Percentiles rank a stretch among this genome's conserved stretches.
These are phyloP conservation scores for Exocentrus adspersus DNA, from an alignment of 2,888 invertebrate species.

Conservation along the genomic window DNA sequence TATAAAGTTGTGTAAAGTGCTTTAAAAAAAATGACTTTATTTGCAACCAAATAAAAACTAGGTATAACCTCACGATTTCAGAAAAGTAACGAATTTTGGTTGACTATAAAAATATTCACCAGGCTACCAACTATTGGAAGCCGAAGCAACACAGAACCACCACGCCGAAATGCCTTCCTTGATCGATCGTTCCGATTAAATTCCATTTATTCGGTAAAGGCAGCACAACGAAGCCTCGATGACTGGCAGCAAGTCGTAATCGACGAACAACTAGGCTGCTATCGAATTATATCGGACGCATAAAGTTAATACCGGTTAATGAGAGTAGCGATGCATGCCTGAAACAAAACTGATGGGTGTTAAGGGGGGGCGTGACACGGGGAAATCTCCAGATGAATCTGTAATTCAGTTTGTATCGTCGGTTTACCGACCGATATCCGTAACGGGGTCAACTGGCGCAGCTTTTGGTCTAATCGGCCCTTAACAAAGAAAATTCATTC, in stretches of 20 bases:
- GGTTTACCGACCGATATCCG: constrained; percentile 12
- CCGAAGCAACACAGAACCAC: neutral
- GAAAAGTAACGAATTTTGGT: too few species aligned
- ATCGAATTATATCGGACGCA: constrained; percentile 13
- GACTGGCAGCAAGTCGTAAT: constrained; percentile 3
- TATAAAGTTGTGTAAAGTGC: too few species aligned
- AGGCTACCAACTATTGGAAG: neutral
- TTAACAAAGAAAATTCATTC: constrained; percentile 25
- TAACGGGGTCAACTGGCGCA: constrained; percentile 15
- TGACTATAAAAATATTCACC: too few species aligned
- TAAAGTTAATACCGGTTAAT: constrained; percentile 16
- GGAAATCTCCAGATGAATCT: constrained; percentile 15
- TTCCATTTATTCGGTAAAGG: neutral
- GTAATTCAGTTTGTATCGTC: constrained; percentile 15
- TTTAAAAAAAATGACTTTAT: too few species aligned
- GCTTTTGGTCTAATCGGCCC: constrained; percentile 17
- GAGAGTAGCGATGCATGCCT: constrained; percentile 7
- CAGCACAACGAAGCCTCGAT: neutral
- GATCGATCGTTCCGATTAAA: constrained; percentile 1
- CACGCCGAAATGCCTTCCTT: neutral
- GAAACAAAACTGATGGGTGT: constrained; percentile 17
- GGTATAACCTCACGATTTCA: too few species aligned
- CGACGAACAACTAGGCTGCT: constrained; percentile 4
- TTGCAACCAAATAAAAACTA: too few species aligned
- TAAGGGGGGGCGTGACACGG: constrained; percentile 5